Evolutionary conservation across 1,140 invertebrate species (phyloP), one percentile per base, ranked within the genome.

Genomic region (Temnothorax longispinosus): DNA sequence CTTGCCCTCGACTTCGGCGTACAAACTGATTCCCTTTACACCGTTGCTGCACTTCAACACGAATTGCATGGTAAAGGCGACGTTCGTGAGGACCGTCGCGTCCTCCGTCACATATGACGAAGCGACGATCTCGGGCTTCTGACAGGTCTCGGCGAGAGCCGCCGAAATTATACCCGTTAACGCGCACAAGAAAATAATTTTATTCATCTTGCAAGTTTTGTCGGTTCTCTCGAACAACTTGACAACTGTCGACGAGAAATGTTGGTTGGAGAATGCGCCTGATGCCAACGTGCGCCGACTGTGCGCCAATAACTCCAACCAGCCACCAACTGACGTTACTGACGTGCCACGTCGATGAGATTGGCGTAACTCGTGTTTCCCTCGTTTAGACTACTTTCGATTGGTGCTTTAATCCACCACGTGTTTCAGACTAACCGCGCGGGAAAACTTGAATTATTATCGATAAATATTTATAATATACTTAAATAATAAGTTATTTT

Each of bases 81-180:
- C 97, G 92, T 97, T 97, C 64, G 97, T 97, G 1, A 99, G 96
- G 85, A 99, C 97, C 65, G 98, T 99, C 6, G 98, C 98, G 96
- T 99, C 98, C 93, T 97, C 96, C 6, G 98, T 99, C 64, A 98
- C 98, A 95, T 99, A 99, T 0, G 97, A 96, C 27, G 95, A 96
- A 2, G 97, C 96, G 82, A 96, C 96, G 11, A 97, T 96, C 94
- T 97, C 95, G 27, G 91, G 97, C 95, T 95, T 97, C 96, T 91
- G 95, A 94, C 97, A 97, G 67, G 94, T 93, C 85, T 95, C 94
- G 15, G 90, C 91, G 32, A 72, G 15, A 77, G 50, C 58, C 47
- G n/a, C 18, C 1, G 87, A 67, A 86, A 86, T 67, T 72, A 75
- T 35, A 62, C 85, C 21, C 56, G 62, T 32, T 54, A 90, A 50